Conservation (phyloP, 2,797 vertebrate genomes). For the Chrysocyon brachyurus region DNA sequence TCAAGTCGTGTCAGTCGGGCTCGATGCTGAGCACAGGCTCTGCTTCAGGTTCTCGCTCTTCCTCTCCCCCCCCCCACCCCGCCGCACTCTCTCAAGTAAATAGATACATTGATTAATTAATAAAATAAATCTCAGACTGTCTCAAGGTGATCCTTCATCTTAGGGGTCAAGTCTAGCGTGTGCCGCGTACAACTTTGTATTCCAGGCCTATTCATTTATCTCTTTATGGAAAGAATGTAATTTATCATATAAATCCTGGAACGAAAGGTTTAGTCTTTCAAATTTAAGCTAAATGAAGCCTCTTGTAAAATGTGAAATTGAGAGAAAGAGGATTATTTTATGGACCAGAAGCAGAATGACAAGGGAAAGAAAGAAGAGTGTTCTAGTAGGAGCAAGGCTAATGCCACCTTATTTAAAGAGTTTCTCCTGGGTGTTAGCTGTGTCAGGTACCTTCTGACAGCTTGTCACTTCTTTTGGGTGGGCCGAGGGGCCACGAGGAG, state of each 20-base stretch:
- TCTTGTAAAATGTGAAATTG: slow-evolving; percentile 1
- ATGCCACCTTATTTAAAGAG: background rate
- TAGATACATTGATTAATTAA: background rate
- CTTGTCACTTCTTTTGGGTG: background rate
- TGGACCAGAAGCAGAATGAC: background rate
- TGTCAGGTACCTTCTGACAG: background rate
- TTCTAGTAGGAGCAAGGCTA: background rate
- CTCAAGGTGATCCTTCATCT: background rate
- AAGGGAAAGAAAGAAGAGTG: background rate
- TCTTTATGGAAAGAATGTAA: background rate
- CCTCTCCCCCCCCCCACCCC: background rate
- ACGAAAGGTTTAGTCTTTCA: slow-evolving; percentile 35
- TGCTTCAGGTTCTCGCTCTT: background rate
- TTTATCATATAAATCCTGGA: background rate
- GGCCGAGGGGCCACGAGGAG: background rate
- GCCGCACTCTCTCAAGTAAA: background rate
- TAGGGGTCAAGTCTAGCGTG: slow-evolving; percentile 28
- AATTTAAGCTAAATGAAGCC: slow-evolving; percentile 45
- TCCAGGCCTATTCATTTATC: background rate
- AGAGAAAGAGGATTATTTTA: slow-evolving; percentile 13
- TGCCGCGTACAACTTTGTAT: background rate
- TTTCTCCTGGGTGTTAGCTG: background rate
- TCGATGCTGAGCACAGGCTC: background rate
- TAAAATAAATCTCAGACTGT: background rate
- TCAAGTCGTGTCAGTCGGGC: background rate